Conservation (phyloP, 2,113 vertebrate species). For the Epinephelus lanceolatus region DNA sequence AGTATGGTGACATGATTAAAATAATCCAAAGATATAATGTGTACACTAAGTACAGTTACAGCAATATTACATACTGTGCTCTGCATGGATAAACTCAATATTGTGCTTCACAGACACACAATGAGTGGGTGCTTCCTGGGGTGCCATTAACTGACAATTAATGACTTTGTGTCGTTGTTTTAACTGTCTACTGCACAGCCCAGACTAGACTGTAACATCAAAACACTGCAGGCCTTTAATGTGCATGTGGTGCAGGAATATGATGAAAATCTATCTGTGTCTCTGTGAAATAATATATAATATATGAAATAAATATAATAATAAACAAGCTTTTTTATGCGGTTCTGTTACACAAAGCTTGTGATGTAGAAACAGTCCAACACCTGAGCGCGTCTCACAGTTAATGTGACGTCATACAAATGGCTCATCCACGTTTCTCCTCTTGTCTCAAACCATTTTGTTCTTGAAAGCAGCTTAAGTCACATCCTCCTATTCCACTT, state of each 20-base stretch:
- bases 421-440: not conserved
- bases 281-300: not conserved
- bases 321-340: not conserved
- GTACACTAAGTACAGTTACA: no score
- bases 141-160: not conserved
- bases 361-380: not conserved
- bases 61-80: not conserved
- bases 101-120: not conserved
- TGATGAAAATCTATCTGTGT: no score
- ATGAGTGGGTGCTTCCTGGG: not conserved
- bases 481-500: conserved; percentile 5
- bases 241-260: no score
- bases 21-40: no score
- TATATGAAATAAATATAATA: no score
- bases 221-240: not conserved
- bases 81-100: not conserved
- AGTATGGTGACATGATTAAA: no score
- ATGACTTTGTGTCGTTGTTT: not conserved
- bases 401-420: not conserved
- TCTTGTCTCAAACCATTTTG: not conserved
- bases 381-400: not conserved
- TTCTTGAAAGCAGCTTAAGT: not conserved
- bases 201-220: not conserved
- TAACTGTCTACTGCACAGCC: not conserved
- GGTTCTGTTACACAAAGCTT: not conserved